These are phyloP conservation scores for Argyrosomus regius DNA, from an alignment of 2,797 vertebrate species.

Conservation along the genomic window DNA sequence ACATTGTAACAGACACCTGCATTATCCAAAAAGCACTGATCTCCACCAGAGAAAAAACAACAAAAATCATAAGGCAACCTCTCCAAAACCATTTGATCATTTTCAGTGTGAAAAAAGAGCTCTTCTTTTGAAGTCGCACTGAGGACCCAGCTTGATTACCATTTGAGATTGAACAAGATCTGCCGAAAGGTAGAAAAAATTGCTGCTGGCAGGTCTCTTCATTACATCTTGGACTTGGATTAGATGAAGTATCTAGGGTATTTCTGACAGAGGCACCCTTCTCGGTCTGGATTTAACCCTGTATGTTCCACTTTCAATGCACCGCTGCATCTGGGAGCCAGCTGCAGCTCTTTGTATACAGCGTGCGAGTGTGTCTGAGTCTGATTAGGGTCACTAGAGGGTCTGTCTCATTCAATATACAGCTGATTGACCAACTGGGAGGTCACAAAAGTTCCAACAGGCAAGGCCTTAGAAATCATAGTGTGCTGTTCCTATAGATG, in stretches of 20 bases:
- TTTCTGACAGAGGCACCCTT: constrained; percentile 65
- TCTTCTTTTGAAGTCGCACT: constrained; percentile 66
- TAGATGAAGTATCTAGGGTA: constrained; percentile 67
- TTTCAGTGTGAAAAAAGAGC: constrained; percentile 30
- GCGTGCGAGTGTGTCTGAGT: constrained; percentile 48
- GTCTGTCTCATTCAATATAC: constrained; percentile 73
- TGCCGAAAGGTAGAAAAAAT: constrained; percentile 62
- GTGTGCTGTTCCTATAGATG: constrained; percentile 24
- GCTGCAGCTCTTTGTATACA: constrained; percentile 73
- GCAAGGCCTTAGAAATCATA: constrained; percentile 15
- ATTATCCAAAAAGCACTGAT: constrained; percentile 49
- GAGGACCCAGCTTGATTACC: constrained; percentile 69
- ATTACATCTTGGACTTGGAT: constrained; percentile 68
- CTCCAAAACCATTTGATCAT: constrained; percentile 63
- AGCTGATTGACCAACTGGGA: constrained; percentile 65
- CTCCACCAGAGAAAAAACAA: constrained; percentile 50
- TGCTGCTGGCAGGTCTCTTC: constrained; percentile 71
- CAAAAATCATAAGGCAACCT: constrained; percentile 60
- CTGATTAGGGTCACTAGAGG: constrained; percentile 76
- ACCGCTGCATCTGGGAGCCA: constrained; percentile 83
- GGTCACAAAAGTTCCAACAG: constrained; percentile 48
- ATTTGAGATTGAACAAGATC: constrained; percentile 73
- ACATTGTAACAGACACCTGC: constrained; percentile 62
- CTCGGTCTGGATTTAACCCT: constrained; percentile 66
- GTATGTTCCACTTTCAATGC: constrained; percentile 56